These are phyloP conservation scores for Embiotoca jacksoni DNA, from an alignment of 2,113 vertebrate species.

Conservation along the genomic window DNA sequence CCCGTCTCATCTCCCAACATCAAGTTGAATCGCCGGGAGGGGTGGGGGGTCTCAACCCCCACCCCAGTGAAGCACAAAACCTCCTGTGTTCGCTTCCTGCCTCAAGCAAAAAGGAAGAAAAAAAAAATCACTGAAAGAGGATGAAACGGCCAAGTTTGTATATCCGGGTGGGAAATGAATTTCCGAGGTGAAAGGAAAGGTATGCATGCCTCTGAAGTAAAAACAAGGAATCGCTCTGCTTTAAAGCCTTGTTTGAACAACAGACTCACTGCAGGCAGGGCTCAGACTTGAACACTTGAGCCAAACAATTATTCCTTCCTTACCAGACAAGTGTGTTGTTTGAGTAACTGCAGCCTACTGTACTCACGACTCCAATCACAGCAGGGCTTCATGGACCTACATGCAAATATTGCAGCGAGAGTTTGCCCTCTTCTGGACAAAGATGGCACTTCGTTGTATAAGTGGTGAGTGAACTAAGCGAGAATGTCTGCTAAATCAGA, in stretches of 20 bases:
- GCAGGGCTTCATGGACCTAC: neutral
- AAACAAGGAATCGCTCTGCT: slow-evolving; percentile 18
- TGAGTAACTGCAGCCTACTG: slow-evolving; percentile 9
- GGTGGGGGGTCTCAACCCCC: slow-evolving; percentile 40
- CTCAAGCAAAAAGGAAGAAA: slow-evolving; percentile 28
- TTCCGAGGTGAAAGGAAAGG: slow-evolving; percentile 64
- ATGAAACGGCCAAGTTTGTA: slow-evolving; percentile 62
- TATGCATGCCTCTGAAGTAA: slow-evolving; percentile 42
- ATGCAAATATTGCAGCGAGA: slow-evolving; percentile 60
- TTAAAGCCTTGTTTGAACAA: slow-evolving; percentile 48
- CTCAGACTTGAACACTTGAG: slow-evolving; percentile 12
- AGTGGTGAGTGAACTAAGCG: neutral
- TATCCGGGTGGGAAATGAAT: slow-evolving; percentile 65
- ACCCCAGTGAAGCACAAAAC: slow-evolving; percentile 66
- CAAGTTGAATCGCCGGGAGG: slow-evolving; percentile 64
- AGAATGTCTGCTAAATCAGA: slow-evolving; percentile 20
- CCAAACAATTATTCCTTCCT: slow-evolving; percentile 34
- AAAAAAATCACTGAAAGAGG: slow-evolving; percentile 14
- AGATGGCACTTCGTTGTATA: neutral
- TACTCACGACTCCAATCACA: neutral
- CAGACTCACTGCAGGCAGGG: slow-evolving; percentile 2
- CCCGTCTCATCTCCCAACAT: slow-evolving; percentile 80
- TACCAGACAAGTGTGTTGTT: slow-evolving; percentile 23
- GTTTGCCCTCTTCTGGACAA: slow-evolving; percentile 82
- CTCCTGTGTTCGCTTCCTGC: slow-evolving; percentile 77